Evolutionary conservation across 30 jellyfish, hydroid and myxozoan genomes (phyloP), one percentile per base, ranked within the genome.

Genomic region (Nemopilema nomurai): DNA sequence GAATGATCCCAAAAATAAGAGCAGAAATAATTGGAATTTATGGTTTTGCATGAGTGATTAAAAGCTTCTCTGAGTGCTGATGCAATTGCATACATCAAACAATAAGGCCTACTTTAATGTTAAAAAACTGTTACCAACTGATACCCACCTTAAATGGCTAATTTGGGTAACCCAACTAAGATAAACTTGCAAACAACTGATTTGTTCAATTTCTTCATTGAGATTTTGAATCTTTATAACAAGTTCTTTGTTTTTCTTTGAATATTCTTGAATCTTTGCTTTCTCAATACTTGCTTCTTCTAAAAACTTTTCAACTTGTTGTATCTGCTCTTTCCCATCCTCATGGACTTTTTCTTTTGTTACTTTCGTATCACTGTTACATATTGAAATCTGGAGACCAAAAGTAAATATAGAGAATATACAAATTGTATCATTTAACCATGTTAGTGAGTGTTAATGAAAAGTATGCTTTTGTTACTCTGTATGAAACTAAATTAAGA

Each of bases 81-180:
- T n/a, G n/a, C n/a, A n/a, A n/a, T n/a, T n/a, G n/a, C n/a, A n/a
- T n/a, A n/a, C n/a, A n/a, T n/a, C n/a, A n/a, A n/a, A n/a, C n/a
- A n/a, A n/a, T n/a, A n/a, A n/a, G n/a, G n/a, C n/a, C n/a, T n/a
- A n/a, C n/a, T n/a, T n/a, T n/a, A n/a, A 18, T 27, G 16, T n/a
- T 4, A 69, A 29, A 4, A 18, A 18, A 31, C 4, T 32, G 1
- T 20, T 13, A 4, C 23, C 18, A 57, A 51, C 3, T 1, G 9
- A 49, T 23, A 27, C 65, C 0, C 0, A 86, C 95, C 95, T 86
- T 8, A 86, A 49, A 68, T 78, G 89, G 30, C 28, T 33, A 16
- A 86, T 57, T 79, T 86, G 95, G 25, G 51, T 28, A 68, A 86
- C 30, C 95, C 95, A 86, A 30, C 89, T 78, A 7, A 86, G 82